Evolutionary conservation across 2,888 invertebrate species (phyloP), one percentile per base, ranked within the genome.

Genomic region (Zaprionus lineosus): DNA sequence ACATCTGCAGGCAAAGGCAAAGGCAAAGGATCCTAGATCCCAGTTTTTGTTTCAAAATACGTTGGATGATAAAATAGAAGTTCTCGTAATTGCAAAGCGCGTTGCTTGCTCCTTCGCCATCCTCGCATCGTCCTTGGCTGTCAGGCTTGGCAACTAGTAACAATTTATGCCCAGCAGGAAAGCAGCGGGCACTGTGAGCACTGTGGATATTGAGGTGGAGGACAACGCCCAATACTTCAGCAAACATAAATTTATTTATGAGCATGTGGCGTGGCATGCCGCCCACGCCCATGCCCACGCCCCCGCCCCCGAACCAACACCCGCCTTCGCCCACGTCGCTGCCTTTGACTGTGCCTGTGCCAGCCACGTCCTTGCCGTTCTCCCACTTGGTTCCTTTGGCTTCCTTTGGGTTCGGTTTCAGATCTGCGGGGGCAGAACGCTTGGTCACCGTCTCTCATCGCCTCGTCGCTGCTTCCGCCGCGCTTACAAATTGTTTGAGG

Each of bases 401-500:
- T n/a, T n/a, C n/a, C n/a, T n/a, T n/a, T n/a, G n/a, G n/a, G n/a
- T n/a, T n/a, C n/a, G n/a, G n/a, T n/a, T n/a, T n/a, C n/a, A 8
- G 46, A 28, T 40, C 61, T 47, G 52, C n/a, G n/a, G n/a, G n/a
- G 50, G 37, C 39, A 40, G 21, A 21, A 7, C 21, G 21, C 21
- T 21, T 21, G 4, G 7, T 7, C 3, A 7, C 24, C 6, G 55
- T 59, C 51, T 53, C 47, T 33, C 48, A 34, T 46, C 51, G 56
- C 40, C 55, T 51, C 48, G 34, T 50, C 48, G 72, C 74, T 66
- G 66, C 70, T 79, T 79, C 73, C 76, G 73, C 62, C 47, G 46
- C 57, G 76, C 61, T 66, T 57, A 75, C 84, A 84, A 84, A 86
- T 84, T 83, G 84, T 76, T 83, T 72, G 84, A 72, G 86, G 85